These are phyloP conservation scores for Micromussa lordhowensis DNA, from an alignment of 92 coral and sea anemone species.

Conservation along the genomic window DNA sequence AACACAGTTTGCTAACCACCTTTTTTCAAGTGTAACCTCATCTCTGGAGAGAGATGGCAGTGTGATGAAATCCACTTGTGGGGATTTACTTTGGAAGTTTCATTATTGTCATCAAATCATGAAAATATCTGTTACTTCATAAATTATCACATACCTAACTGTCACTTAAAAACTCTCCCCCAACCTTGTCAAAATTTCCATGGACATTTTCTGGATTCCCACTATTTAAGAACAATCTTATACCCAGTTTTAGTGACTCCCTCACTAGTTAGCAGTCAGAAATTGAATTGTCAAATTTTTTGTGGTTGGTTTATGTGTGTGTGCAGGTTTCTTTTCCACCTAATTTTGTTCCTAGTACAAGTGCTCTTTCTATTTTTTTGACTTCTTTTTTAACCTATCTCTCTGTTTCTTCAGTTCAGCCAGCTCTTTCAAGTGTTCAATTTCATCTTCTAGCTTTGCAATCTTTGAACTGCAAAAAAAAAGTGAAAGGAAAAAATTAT, in stretches of 20 bases:
- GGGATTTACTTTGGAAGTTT: neutral
- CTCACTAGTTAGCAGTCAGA: too few species aligned
- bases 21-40: neutral
- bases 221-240: too few species aligned
- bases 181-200: too few species aligned
- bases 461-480: constrained; percentile 73
- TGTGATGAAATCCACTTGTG: neutral
- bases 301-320: too few species aligned
- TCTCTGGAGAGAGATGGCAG: neutral
- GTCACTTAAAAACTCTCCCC: too few species aligned
- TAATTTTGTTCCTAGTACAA: neutral
- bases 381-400: constrained; percentile 59
- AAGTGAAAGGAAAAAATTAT: neutral
- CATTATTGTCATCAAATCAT: neutral
- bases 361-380: constrained; percentile 27
- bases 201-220: too few species aligned
- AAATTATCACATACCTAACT: too few species aligned
- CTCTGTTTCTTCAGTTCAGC: constrained; percentile 68
- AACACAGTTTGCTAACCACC: neutral
- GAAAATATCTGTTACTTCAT: neutral
- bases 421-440: constrained; percentile 90
- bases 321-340: too few species aligned
- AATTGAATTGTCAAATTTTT: too few species aligned
- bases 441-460: constrained; percentile 95
- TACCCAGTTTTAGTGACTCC: too few species aligned